Conservation (phyloP, 2,113 vertebrate genomes). For the Trogon surrucura region DNA sequence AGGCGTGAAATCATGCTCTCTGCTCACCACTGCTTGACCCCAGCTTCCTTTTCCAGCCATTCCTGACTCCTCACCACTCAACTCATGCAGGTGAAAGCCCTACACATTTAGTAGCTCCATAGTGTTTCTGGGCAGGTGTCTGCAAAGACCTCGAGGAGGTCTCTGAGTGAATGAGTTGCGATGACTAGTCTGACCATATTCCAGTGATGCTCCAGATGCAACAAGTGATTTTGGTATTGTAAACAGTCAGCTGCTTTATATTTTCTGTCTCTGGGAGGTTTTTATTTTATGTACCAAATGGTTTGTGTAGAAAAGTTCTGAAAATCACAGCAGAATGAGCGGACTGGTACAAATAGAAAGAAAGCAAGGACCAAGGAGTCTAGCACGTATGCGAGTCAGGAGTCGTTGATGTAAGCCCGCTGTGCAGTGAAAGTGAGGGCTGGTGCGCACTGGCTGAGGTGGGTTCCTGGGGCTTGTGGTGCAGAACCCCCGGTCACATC, state of each 20-base stretch:
- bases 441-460: too few relatives aligned
- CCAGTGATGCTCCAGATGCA: background rate
- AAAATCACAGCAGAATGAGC: background rate
- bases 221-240: background rate
- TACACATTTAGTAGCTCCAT: accelerated
- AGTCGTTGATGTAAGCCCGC: too few relatives aligned
- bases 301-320: background rate
- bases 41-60: background rate
- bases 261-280: background rate
- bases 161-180: background rate
- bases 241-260: background rate
- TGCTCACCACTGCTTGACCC: background rate
- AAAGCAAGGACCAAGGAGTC: background rate
- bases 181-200: background rate
- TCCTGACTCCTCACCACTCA: background rate
- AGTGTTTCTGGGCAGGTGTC: background rate
- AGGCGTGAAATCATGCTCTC: background rate
- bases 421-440: too few relatives aligned
- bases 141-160: background rate
- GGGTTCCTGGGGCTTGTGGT: too few relatives aligned
- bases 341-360: background rate
- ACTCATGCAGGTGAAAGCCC: accelerated
- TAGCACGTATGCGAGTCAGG: too few relatives aligned
- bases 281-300: background rate
- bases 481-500: too few relatives aligned